Percentiles rank a stretch among this genome's conserved stretches.
Conservation (phyloP, 30 jellyfish, hydroid and myxozoan genomes). For the Turritopsis dohrnii region DNA sequence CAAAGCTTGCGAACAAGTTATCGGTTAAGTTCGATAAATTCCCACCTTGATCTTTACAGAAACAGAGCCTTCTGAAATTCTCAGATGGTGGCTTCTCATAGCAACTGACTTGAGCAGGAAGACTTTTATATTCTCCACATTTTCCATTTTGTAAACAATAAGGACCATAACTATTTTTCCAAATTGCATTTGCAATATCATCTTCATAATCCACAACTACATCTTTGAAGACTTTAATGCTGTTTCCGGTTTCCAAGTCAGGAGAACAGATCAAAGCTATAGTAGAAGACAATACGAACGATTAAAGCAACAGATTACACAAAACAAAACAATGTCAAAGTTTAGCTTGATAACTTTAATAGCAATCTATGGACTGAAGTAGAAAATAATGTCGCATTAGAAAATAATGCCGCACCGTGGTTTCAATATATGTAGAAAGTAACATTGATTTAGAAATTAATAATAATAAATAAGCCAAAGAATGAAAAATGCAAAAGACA, state of each 20-base stretch:
- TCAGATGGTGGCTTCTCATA: neutral
- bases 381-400: too few relatives aligned
- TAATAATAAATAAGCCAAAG: too few relatives aligned
- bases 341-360: neutral
- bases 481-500: too few relatives aligned
- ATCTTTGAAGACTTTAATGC: neutral
- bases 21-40: too few relatives aligned
- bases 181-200: neutral
- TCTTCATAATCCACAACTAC: neutral
- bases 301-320: too few relatives aligned
- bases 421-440: too few relatives aligned
- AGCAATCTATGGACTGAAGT: too few relatives aligned
- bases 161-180: conserved; percentile 4
- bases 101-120: conserved; percentile 5
- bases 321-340: too few relatives aligned
- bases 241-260: conserved; percentile 12
- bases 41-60: neutral
- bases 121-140: neutral
- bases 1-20: too few relatives aligned
- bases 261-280: conserved; percentile 4
- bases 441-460: too few relatives aligned
- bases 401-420: too few relatives aligned
- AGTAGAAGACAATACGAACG: neutral
- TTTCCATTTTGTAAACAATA: conserved; percentile 4
- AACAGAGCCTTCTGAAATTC: neutral